These are phyloP conservation scores for Macroramphosus scolopax DNA, from an alignment of 2,797 vertebrate species.

Conservation along the genomic window DNA sequence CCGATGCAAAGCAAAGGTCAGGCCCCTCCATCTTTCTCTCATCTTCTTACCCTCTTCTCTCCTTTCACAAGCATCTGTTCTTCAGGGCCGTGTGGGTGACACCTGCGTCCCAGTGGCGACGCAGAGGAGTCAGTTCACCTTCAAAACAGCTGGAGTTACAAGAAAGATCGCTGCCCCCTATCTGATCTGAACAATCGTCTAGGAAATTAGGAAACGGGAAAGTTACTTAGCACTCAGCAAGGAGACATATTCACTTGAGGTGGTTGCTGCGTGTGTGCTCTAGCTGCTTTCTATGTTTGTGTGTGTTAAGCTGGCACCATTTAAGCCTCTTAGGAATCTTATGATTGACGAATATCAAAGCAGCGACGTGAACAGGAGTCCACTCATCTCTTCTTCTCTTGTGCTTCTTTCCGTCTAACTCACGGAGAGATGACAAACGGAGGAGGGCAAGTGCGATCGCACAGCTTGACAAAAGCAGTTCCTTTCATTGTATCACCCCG, in stretches of 20 bases:
- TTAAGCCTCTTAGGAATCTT: constrained; percentile 7
- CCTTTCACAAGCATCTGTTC: constrained; percentile 65
- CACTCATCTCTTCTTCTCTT: too few relatives aligned
- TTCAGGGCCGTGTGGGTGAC: constrained; percentile 51
- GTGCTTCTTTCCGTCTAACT: too few relatives aligned
- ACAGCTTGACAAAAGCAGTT: constrained; percentile 47
- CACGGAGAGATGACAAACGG: constrained; percentile 39
- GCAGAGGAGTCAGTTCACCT: constrained; percentile 69
- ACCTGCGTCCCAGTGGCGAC: constrained; percentile 59
- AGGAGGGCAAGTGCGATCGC: constrained; percentile 41
- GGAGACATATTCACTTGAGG: not conserved
- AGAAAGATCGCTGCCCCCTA: constrained; percentile 29
- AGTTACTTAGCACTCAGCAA: not conserved
- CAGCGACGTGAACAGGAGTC: constrained; percentile 10
- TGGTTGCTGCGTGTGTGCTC: not conserved
- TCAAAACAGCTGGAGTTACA: constrained; percentile 55
- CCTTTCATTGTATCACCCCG: too few relatives aligned
- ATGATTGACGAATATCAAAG: constrained; percentile 36
- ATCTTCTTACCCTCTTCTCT: constrained; percentile 40
- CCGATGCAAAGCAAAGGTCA: constrained; percentile 48
- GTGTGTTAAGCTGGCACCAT: not conserved
- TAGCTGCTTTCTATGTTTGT: too few relatives aligned
- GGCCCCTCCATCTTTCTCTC: constrained; percentile 32
- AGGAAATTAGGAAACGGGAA: not conserved
- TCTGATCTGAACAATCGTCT: constrained; percentile 13